These are phyloP conservation scores for Pseudomyrmex concolor DNA, from an alignment of 1,140 invertebrate species.

Conservation along the genomic window DNA sequence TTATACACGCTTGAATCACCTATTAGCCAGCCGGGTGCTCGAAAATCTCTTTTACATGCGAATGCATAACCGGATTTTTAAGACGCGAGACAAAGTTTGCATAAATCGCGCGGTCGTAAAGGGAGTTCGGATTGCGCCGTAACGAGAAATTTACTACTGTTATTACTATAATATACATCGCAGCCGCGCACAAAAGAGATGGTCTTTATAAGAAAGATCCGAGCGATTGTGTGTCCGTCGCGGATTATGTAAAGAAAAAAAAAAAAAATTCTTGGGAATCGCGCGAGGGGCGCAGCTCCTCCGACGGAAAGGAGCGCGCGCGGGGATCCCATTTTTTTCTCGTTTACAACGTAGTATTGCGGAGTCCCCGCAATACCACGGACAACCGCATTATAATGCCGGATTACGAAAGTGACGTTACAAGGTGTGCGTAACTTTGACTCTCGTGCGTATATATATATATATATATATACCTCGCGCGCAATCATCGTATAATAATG, in stretches of 20 bases:
- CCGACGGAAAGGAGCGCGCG: constrained; percentile 22
- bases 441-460: constrained; percentile 48
- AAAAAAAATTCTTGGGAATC: constrained; percentile 13
- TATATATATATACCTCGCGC: constrained; percentile 17
- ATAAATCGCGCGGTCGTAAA: not conserved
- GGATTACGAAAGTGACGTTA: constrained; percentile 59
- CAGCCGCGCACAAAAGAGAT: not conserved
- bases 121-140: not conserved
- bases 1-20: no score
- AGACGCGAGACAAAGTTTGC: not conserved
- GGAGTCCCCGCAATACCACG: not conserved
- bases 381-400: constrained; percentile 58
- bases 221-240: not conserved
- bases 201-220: not conserved
- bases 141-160: not conserved
- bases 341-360: constrained; percentile 10
- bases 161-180: not conserved
- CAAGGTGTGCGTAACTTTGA: constrained; percentile 56
- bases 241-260: constrained; percentile 33
- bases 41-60: no score
- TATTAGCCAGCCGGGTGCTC: no score
- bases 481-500: constrained; percentile 60
- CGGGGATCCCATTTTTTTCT: constrained; percentile 34
- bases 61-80: no score
- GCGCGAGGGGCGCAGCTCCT: not conserved